Base-by-base conservation (phyloP, 2,888 invertebrate species). In the Didymodactylos carnosus region DNA sequence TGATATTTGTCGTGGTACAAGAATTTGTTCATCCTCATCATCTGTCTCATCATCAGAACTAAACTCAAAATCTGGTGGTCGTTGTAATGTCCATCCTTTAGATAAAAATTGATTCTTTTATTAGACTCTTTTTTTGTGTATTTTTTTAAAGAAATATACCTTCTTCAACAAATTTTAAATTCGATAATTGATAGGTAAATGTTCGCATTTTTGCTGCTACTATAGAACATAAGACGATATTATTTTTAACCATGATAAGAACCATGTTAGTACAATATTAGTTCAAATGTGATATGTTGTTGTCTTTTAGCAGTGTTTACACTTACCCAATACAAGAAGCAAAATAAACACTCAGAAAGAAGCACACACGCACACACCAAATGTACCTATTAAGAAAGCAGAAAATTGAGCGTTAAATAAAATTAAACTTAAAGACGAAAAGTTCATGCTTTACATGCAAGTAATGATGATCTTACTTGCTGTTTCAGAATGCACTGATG, bases 131-230 rank as follows among this genome's bases (percentile, higher is more conserved):
- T n/a, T n/a, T n/a, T n/a, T n/a, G n/a, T n/a, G n/a, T n/a, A n/a
- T n/a, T n/a, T n/a, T n/a, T n/a, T n/a, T n/a, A n/a, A n/a, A n/a
- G n/a, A n/a, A n/a, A n/a, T n/a, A n/a, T n/a, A 3, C 83, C 83
- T 71, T 82, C 82, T 73, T 82, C 82, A 41, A 82, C 76, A 76
- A 81, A 82, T 73, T 79, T 78, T 77, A 81, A 80, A 7, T 82
- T 82, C 1, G 83, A 83, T 70, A 83, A 76, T 78, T 81, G 81
- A 76, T 82, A 83, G 77, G 83, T 82, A 53, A 83, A 82, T 1
- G 82, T 83, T 76, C 81, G 81, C 80, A 82, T 82, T 77, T 81
- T 80, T 16, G 81, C 78, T 2, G 81, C 81, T 73, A 78, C 79
- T 79, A 75, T 23, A 75, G 69, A 69, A 19, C 39, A 25, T 5